A percentile compares a stretch with the other conserved stretches of the same genome.
phyloP scores from a whole-genome alignment of 2,113 vertebrate genomes.

The Tragelaphus buxtoni region DNA sequence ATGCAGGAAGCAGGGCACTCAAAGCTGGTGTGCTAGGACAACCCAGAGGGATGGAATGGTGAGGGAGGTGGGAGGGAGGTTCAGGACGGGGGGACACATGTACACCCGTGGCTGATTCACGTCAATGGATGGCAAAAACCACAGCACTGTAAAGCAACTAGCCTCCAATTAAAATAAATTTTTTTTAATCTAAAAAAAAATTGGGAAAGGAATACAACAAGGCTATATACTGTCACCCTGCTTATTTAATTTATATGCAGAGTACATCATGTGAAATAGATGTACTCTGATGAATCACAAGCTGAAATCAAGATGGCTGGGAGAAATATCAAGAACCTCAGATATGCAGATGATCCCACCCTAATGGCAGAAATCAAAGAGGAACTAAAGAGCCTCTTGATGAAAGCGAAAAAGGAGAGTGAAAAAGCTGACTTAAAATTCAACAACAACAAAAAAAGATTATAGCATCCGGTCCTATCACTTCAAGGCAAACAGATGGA shows the following conservation, averaged over 20 bases:
- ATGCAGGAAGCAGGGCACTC: background rate
- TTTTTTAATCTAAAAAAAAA: background rate
- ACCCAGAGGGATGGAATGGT: background rate
- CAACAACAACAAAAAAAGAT: background rate
- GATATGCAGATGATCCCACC: background rate
- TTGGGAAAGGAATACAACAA: background rate
- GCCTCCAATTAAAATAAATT: background rate
- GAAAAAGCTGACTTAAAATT: background rate
- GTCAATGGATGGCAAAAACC: background rate
- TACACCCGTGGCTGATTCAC: background rate
- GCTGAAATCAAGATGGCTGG: background rate
- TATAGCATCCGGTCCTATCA: background rate
- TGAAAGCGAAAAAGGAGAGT: background rate
- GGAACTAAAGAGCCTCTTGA: background rate
- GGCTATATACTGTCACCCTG: background rate
- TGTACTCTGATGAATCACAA: background rate
- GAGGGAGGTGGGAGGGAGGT: background rate
- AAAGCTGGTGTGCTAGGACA: background rate
- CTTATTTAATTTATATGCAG: background rate
- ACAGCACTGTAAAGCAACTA: background rate
- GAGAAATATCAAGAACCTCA: background rate
- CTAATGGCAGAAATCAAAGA: background rate
- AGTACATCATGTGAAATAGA: background rate
- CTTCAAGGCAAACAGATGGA: background rate
- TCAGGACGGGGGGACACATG: rapidly evolving